These are phyloP conservation scores for Crax fasciolata DNA, from an alignment of 2,797 vertebrate genomes.

Conservation along the genomic window DNA sequence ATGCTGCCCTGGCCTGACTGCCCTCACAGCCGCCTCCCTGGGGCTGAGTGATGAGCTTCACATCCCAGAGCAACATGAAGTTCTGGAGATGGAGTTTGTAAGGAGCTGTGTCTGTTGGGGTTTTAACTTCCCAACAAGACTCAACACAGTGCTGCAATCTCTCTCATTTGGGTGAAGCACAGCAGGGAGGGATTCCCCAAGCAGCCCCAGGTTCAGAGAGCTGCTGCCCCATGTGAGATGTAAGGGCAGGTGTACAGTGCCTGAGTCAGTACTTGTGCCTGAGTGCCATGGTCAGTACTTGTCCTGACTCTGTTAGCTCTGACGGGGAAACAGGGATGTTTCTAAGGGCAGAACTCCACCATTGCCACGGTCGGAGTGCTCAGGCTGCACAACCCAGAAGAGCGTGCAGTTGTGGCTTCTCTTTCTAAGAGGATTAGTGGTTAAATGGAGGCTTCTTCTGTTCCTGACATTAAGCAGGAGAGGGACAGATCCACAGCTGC, in stretches of 20 bases:
- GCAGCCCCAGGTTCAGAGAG: background rate
- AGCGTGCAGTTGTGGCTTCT: background rate
- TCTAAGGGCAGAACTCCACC: background rate
- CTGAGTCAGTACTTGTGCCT: background rate
- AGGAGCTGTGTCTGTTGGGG: background rate
- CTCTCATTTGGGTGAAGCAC: background rate
- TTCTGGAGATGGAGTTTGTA: background rate
- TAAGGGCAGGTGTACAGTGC: background rate
- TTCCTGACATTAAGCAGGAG: background rate
- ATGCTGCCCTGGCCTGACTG: background rate
- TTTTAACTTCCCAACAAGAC: background rate
- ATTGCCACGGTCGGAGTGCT: background rate
- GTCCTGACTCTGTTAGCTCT: background rate
- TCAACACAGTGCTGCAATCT: background rate
- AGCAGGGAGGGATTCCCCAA: background rate
- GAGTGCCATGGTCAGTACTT: too few species aligned
- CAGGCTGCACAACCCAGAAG: background rate
- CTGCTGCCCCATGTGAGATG: background rate
- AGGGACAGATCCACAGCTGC: background rate
- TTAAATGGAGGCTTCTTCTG: background rate
- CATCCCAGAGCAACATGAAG: background rate
- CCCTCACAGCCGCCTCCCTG: fast-evolving
- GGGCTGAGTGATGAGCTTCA: fast-evolving
- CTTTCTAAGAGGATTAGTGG: background rate
- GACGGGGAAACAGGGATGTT: background rate